Evolutionary conservation across 2,888 invertebrate genomes (phyloP).

Genomic region (Cryptocephalus primarius): DNA sequence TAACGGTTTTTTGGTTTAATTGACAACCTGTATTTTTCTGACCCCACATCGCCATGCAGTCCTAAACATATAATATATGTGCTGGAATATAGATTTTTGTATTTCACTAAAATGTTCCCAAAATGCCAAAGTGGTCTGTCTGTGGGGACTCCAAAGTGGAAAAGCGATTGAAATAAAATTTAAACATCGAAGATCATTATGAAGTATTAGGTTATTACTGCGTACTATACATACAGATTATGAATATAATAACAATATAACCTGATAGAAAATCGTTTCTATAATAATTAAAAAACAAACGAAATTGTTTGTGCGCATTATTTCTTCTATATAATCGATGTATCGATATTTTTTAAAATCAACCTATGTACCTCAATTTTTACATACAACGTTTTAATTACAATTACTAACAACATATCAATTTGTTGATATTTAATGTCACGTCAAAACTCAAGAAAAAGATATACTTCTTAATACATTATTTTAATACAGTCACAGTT

Average conservation of each 20-base stretch:
- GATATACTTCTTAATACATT: no score
- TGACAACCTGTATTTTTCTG: conserved; percentile 27
- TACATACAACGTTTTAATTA: no score
- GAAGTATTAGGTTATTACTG: no score
- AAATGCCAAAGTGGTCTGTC: conserved; percentile 18
- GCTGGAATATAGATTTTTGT: conserved; percentile 27
- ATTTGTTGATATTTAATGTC: no score
- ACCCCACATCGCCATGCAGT: conserved; percentile 33
- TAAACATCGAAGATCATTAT: no score
- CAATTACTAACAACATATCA: no score
- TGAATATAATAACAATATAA: conserved; percentile 13
- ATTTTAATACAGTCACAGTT: no score
- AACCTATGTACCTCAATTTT: no score
- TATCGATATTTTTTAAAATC: no score
- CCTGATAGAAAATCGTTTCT: conserved; percentile 15
- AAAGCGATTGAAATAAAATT: background rate
- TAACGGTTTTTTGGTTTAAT: background rate
- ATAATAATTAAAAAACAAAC: conserved; percentile 14
- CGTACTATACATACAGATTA: conserved; percentile 1
- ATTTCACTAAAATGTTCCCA: conserved; percentile 29
- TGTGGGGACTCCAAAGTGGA: conserved; percentile 11
- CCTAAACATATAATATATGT: conserved; percentile 37
- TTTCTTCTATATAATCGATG: conserved; percentile 7
- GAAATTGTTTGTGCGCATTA: conserved; percentile 19
- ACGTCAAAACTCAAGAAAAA: no score